These are phyloP conservation scores for Leucoma salicis DNA, from an alignment of 2,888 invertebrate species.

Conservation along the genomic window DNA sequence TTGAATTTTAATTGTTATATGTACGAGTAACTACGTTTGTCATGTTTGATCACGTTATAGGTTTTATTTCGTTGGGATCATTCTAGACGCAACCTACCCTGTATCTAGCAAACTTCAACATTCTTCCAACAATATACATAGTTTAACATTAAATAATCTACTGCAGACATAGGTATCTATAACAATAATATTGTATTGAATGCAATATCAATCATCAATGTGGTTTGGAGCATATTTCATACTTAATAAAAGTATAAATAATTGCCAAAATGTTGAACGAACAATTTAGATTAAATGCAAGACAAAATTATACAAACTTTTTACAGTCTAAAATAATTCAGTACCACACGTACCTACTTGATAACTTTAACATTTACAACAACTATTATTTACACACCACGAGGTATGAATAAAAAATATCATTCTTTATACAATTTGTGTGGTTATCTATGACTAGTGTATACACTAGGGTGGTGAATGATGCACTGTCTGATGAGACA, in stretches of 20 bases:
- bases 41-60: no score
- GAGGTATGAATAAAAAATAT: slow-evolving; percentile 31
- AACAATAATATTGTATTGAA: slow-evolving; percentile 27
- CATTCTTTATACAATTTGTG: slow-evolving; percentile 26
- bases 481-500: slow-evolving; percentile 6
- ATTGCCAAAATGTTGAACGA: slow-evolving; percentile 12
- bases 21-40: no score
- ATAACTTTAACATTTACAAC: slow-evolving; percentile 22
- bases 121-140: slow-evolving; percentile 49
- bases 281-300: slow-evolving; percentile 6
- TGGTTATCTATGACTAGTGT: slow-evolving; percentile 56
- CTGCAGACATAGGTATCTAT: slow-evolving; percentile 1
- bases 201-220: slow-evolving; percentile 42
- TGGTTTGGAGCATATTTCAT: slow-evolving; percentile 53
- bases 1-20: no score
- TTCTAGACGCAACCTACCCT: slow-evolving; percentile 69
- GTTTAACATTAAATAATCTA: slow-evolving; percentile 31
- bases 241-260: slow-evolving; percentile 27
- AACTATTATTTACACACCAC: slow-evolving; percentile 31
- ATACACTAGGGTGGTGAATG: slow-evolving; percentile 43
- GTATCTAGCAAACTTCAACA: slow-evolving; percentile 58
- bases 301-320: neutral
- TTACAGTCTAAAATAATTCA: slow-evolving; percentile 5
- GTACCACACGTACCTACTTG: slow-evolving; percentile 15
- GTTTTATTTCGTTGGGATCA: slow-evolving; percentile 64